Percentiles rank a stretch among this genome's conserved stretches.
Evolutionary conservation across 2,797 vertebrate species (phyloP).

Genomic region (Hypotaenidia okinawae): DNA sequence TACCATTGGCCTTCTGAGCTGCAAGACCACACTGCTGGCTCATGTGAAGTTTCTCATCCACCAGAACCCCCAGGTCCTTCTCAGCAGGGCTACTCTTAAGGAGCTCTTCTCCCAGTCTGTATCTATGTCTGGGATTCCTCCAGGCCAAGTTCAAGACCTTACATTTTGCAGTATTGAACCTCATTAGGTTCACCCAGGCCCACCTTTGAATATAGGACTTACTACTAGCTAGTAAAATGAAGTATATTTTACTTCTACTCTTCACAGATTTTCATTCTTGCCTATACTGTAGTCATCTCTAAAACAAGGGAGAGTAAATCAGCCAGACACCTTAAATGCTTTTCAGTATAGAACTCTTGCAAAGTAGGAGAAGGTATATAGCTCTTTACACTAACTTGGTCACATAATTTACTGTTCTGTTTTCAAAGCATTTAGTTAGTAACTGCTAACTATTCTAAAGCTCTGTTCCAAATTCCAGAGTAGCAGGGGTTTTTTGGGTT

Average conservation of each 20-base stretch:
- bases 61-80: too few species aligned
- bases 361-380: not conserved
- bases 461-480: not conserved
- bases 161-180: too few species aligned
- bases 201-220: not conserved
- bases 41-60: too few species aligned
- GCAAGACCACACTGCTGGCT: too few species aligned
- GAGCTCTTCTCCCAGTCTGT: too few species aligned
- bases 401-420: not conserved
- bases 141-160: too few species aligned
- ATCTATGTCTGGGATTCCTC: too few species aligned
- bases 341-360: not conserved
- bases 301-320: not conserved
- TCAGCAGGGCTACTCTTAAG: too few species aligned
- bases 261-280: not conserved
- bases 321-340: not conserved
- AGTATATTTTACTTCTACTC: not conserved
- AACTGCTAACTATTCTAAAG: not conserved
- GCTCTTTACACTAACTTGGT: not conserved
- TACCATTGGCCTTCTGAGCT: too few species aligned
- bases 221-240: not conserved
- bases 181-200: too few species aligned
- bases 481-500: not conserved
- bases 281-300: not conserved
- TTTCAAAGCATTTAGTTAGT: not conserved